Evolutionary conservation across 2,113 vertebrate genomes (phyloP).

Genomic region (Caracal caracal): DNA sequence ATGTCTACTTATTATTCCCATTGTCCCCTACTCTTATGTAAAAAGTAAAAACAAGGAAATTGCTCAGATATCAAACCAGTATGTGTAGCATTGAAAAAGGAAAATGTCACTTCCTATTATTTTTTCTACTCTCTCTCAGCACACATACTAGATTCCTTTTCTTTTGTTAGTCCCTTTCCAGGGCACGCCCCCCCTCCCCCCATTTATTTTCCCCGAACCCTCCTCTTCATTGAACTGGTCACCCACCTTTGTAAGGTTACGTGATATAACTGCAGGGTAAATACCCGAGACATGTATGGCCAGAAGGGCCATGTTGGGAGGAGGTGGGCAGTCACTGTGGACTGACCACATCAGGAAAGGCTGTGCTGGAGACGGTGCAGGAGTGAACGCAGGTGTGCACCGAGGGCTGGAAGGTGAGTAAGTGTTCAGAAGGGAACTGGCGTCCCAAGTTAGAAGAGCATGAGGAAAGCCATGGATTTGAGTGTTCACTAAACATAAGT

Average conservation of each 20-base stretch:
- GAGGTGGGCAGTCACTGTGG: not conserved
- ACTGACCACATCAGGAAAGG: not conserved
- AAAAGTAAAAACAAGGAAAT: not conserved
- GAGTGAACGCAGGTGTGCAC: not conserved
- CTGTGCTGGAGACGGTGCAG: not conserved
- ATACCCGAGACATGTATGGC: not conserved
- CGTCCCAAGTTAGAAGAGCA: not conserved
- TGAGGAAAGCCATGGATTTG: not conserved
- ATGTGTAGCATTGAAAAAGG: not conserved
- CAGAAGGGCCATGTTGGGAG: not conserved
- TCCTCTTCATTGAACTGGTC: not conserved
- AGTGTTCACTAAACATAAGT: not conserved
- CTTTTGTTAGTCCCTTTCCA: not conserved
- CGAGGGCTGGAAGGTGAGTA: not conserved
- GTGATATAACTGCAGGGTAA: not conserved
- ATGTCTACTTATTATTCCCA: not conserved
- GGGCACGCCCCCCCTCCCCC: fast-evolving
- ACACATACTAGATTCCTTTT: not conserved
- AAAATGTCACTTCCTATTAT: not conserved
- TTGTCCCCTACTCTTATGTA: not conserved
- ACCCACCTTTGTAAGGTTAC: not conserved
- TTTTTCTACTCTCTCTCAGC: not conserved
- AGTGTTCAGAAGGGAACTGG: not conserved
- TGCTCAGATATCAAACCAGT: not conserved
- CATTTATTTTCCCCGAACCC: not conserved